Percentiles rank a stretch among this genome's conserved stretches.
Evolutionary conservation across 2,888 invertebrate genomes (phyloP).

Genomic region (Eurois occulta): DNA sequence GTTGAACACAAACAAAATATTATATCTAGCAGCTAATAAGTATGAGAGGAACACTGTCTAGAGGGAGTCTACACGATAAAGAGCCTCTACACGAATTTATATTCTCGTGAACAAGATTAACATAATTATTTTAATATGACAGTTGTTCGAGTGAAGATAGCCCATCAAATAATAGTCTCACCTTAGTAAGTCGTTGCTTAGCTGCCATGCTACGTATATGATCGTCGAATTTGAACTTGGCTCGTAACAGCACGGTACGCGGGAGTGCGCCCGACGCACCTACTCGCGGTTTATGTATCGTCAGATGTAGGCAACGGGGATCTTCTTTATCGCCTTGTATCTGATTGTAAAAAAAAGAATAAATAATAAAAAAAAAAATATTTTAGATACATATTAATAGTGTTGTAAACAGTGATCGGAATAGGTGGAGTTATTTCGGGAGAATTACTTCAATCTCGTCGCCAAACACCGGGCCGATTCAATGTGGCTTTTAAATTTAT

Average conservation of each 20-base stretch:
- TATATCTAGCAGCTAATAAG: too few species aligned
- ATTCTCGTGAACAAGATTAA: too few species aligned
- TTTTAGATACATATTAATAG: background rate
- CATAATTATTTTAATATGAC: too few species aligned
- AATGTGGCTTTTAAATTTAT: background rate
- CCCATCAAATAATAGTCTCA: too few species aligned
- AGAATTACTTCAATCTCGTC: background rate
- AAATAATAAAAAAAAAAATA: background rate
- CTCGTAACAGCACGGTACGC: slow-evolving; percentile 94
- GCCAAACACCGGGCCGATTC: background rate
- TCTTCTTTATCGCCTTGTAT: slow-evolving; percentile 99
- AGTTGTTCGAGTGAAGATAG: too few species aligned
- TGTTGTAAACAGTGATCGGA: slow-evolving; percentile 3
- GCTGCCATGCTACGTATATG: slow-evolving; percentile 99
- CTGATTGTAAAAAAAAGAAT: slow-evolving; percentile 68
- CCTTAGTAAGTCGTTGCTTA: slow-evolving; percentile 95
- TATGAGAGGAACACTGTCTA: too few species aligned
- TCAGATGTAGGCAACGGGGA: slow-evolving; percentile 98
- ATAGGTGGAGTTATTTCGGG: background rate
- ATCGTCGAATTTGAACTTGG: slow-evolving; percentile 99
- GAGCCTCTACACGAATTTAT: too few species aligned
- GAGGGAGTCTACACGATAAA: too few species aligned
- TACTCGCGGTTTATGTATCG: slow-evolving; percentile 95
- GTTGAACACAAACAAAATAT: too few species aligned
- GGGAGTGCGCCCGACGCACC: slow-evolving; percentile 91